Conservation (phyloP, 2,888 invertebrate species). For the Buathra laborator region DNA sequence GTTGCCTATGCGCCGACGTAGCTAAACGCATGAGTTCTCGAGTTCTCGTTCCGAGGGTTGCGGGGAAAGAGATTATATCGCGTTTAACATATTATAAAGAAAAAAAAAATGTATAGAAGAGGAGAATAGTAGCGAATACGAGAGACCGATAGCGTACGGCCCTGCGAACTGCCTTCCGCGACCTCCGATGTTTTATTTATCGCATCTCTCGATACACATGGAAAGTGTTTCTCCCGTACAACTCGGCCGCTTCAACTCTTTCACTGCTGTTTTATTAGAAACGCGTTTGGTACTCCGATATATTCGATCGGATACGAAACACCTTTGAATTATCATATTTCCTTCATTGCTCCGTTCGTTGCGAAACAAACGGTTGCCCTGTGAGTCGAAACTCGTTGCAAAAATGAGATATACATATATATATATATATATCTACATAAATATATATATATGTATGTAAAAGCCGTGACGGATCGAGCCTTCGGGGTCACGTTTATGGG, state of each 20-base stretch:
- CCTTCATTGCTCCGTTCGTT: conserved; percentile 10
- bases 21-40: conserved; percentile 39
- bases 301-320: conserved; percentile 11
- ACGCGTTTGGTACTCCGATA: conserved; percentile 14
- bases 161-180: conserved; percentile 27
- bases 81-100: conserved; percentile 6
- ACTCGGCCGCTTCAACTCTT: conserved; percentile 5
- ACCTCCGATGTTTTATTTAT: conserved; percentile 37
- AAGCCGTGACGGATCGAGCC: conserved; percentile 64
- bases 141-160: neutral
- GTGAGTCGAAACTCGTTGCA: neutral
- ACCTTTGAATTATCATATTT: conserved; percentile 22
- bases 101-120: neutral
- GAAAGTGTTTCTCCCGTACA: conserved; percentile 20
- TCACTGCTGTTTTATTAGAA: neutral
- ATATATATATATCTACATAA: too few species aligned
- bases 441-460: conserved; percentile 26
- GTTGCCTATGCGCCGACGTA: conserved; percentile 33
- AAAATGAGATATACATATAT: conserved; percentile 24
- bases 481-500: conserved; percentile 53
- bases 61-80: conserved; percentile 42
- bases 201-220: conserved; percentile 27
- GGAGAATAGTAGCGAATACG: neutral
- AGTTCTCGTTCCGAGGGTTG: conserved; percentile 40
- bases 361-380: conserved; percentile 27